These are phyloP conservation scores for Osmoderma eremita DNA, from an alignment of 2,888 invertebrate species.

Conservation along the genomic window DNA sequence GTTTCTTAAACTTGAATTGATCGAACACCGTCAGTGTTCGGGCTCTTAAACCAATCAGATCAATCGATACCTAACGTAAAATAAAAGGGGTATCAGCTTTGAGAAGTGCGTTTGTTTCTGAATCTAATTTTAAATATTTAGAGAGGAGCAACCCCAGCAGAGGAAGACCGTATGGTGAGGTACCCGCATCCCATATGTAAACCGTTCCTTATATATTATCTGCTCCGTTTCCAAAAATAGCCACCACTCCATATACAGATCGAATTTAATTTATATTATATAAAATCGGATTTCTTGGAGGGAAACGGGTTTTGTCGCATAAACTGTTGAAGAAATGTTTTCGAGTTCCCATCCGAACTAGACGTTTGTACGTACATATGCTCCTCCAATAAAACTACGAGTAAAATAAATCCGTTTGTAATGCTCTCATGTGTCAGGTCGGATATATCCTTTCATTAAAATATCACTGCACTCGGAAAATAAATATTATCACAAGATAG, in stretches of 20 bases:
- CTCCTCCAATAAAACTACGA: slow-evolving; percentile 26
- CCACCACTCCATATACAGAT: slow-evolving; percentile 25
- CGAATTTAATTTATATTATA: slow-evolving; percentile 37
- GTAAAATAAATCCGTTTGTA: slow-evolving; percentile 34
- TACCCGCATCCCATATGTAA: slow-evolving; percentile 32
- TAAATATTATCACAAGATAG: slow-evolving; percentile 37
- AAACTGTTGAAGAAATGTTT: slow-evolving; percentile 37
- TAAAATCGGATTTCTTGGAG: slow-evolving; percentile 25
- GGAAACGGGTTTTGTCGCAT: slow-evolving; percentile 27
- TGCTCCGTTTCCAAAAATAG: slow-evolving; percentile 24
- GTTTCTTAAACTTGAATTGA: slow-evolving; percentile 37
- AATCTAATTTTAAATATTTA: slow-evolving; percentile 41
- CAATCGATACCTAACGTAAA: slow-evolving; percentile 36
- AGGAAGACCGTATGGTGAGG: slow-evolving; percentile 37
- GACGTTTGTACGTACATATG: slow-evolving; percentile 17
- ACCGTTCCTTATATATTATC: slow-evolving; percentile 31
- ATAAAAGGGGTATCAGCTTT: slow-evolving; percentile 38
- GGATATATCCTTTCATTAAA: slow-evolving; percentile 37
- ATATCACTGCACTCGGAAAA: slow-evolving; percentile 26
- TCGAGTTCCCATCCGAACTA: slow-evolving; percentile 22
- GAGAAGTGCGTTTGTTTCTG: slow-evolving; percentile 38
- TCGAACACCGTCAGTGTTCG: slow-evolving; percentile 16
- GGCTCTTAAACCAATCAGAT: slow-evolving; percentile 30
- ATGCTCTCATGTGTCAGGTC: slow-evolving; percentile 35
- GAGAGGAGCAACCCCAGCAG: slow-evolving; percentile 36